Evolutionary conservation across 2,888 invertebrate genomes (phyloP).

Genomic region (Chymomyza fuscimana): DNA sequence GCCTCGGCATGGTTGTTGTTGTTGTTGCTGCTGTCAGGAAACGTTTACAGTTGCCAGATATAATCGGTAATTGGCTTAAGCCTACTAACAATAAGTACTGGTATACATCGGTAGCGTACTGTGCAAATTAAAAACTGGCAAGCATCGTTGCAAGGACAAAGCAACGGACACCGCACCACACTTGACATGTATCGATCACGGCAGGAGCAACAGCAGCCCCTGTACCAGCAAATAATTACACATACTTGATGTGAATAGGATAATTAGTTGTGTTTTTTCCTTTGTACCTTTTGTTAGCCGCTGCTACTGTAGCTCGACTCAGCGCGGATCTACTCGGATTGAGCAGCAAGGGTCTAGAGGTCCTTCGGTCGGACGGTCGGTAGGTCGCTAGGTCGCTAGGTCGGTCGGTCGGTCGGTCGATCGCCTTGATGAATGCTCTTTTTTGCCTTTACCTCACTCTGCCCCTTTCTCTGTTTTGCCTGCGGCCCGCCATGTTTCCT

Average conservation of each 20-base stretch:
- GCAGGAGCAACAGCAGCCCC: constrained; percentile 30
- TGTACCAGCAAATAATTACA: constrained; percentile 51
- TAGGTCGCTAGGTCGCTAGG: constrained; percentile 2
- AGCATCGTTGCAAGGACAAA: neutral
- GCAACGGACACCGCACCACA: constrained; percentile 1
- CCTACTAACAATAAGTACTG: neutral
- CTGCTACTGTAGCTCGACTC: constrained; percentile 43
- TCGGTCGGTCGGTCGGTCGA: neutral
- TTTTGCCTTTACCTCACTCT: constrained; percentile 51
- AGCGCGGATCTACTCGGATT: constrained; percentile 30
- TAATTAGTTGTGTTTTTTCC: constrained; percentile 64
- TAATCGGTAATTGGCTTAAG: constrained; percentile 66
- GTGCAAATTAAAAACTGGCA: constrained; percentile 18
- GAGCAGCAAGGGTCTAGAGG: constrained; percentile 33
- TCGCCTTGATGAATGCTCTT: constrained; percentile 32
- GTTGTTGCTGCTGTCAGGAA: constrained; percentile 6
- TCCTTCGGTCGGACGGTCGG: neutral
- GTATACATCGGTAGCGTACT: neutral
- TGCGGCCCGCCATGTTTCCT: neutral
- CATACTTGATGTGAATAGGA: constrained; percentile 67
- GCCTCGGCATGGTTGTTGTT: neutral
- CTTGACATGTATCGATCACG: constrained; percentile 48
- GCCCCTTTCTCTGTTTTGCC: constrained; percentile 35
- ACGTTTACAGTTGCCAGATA: constrained; percentile 56
- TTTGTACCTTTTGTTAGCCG: constrained; percentile 60